Conservation (phyloP, 2,797 vertebrate genomes). For the Rachycentron canadum region DNA sequence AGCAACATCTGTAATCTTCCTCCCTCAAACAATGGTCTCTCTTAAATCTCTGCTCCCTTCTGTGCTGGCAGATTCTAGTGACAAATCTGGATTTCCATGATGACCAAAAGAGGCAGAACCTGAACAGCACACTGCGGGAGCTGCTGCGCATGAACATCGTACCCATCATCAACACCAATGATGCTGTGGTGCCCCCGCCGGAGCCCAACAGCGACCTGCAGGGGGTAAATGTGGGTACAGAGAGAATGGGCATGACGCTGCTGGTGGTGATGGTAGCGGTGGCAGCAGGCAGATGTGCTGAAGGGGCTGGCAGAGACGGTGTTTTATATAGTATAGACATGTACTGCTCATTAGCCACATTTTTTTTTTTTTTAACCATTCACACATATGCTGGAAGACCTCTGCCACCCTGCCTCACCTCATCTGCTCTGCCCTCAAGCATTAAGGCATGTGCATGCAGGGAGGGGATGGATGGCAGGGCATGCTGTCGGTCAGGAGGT, state of each 20-base stretch:
- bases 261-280: conserved; percentile 38
- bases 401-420: conserved; percentile 50
- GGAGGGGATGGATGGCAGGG: conserved; percentile 36
- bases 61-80: conserved; percentile 90
- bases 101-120: conserved; percentile 95
- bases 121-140: conserved; percentile 95
- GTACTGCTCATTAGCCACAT: conserved; percentile 13
- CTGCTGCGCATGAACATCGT: conserved; percentile 98
- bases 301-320: conserved; percentile 11
- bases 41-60: not conserved
- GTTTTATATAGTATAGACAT: conserved; percentile 11
- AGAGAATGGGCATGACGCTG: conserved; percentile 64
- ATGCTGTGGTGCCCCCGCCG: conserved; percentile 96
- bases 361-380: conserved; percentile 13
- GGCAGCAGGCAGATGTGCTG: conserved; percentile 49
- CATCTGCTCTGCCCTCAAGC: conserved; percentile 42
- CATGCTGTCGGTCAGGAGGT: conserved; percentile 25
- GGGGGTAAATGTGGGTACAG: conserved; percentile 98
- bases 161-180: conserved; percentile 98
- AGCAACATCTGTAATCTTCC: not conserved
- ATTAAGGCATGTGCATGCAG: conserved; percentile 53
- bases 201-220: conserved; percentile 98
- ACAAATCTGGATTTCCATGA: conserved; percentile 98
- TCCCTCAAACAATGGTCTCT: not conserved
- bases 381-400: conserved; percentile 13